Evolutionary conservation across 2,888 invertebrate species (phyloP).

Genomic region (Trachelus troglodyta): DNA sequence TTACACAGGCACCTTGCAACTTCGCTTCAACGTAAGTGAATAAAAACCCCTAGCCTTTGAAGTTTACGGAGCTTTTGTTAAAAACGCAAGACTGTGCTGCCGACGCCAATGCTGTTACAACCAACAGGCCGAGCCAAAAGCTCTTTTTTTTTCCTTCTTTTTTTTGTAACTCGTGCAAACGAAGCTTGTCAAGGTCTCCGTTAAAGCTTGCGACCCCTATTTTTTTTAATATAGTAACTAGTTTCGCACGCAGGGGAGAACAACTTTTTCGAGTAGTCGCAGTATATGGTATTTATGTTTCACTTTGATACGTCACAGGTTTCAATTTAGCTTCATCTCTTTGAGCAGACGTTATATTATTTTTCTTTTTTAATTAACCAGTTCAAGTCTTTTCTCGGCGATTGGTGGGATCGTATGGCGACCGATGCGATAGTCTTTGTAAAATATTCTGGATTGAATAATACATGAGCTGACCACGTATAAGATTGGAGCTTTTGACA

Average conservation of each 20-base stretch:
- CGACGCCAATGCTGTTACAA: not conserved
- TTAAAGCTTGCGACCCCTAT: not conserved
- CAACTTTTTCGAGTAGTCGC: no score
- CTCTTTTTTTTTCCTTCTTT: not conserved
- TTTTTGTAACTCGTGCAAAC: not conserved
- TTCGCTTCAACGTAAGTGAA: conserved; percentile 63
- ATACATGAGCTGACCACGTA: conserved; percentile 38
- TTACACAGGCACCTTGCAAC: conserved; percentile 59
- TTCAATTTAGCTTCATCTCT: no score
- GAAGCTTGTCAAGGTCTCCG: not conserved
- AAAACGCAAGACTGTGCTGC: not conserved
- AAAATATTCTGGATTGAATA: conserved; percentile 29
- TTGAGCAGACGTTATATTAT: no score
- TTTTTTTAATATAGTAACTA: not conserved
- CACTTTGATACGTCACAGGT: no score
- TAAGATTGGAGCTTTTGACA: conserved; percentile 12
- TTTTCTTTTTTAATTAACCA: no score
- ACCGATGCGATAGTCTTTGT: no score
- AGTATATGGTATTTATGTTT: no score
- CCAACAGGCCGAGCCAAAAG: not conserved
- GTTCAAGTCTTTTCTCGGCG: no score
- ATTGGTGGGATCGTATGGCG: no score
- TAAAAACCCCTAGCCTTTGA: conserved; percentile 27
- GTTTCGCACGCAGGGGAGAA: no score
- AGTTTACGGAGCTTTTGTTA: conserved; percentile 2